A percentile compares a stretch with the other conserved stretches of the same genome.
Evolutionary conservation across 1,140 invertebrate genomes (phyloP).

Genomic region (Charaxes varanes): DNA sequence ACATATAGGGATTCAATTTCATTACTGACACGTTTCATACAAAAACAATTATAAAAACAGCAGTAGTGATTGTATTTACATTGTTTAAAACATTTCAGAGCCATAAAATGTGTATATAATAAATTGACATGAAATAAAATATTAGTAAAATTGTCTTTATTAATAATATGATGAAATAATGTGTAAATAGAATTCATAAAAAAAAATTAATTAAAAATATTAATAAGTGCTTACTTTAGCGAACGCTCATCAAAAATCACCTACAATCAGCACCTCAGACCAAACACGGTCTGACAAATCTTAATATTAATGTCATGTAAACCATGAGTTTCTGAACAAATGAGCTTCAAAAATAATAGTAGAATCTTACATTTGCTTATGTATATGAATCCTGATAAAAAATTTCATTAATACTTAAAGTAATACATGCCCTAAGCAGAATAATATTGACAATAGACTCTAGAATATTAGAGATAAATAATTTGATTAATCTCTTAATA

Average conservation of each 20-base stretch:
- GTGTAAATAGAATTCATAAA: constrained; percentile 35
- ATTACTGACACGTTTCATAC: too few relatives aligned
- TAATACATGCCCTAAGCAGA: constrained; percentile 35
- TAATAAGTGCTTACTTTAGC: constrained; percentile 34
- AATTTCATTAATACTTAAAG: constrained; percentile 23
- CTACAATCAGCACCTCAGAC: constrained; percentile 33
- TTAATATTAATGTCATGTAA: constrained; percentile 34
- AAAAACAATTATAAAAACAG: too few relatives aligned
- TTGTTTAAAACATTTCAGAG: constrained; percentile 18
- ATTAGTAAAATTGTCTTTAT: constrained; percentile 67
- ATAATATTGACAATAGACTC: constrained; percentile 55
- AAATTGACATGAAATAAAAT: constrained; percentile 63
- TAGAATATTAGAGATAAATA: constrained; percentile 31
- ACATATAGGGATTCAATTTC: too few relatives aligned
- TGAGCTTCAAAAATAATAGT: constrained; percentile 17
- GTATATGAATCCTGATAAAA: constrained; percentile 4
- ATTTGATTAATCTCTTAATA: constrained; percentile 46
- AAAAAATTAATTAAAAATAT: constrained; percentile 39
- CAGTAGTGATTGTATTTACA: constrained; percentile 24
- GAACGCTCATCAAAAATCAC: constrained; percentile 34
- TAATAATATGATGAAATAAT: constrained; percentile 48
- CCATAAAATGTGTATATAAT: constrained; percentile 41
- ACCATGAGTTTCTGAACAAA: constrained; percentile 17
- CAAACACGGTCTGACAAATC: constrained; percentile 17
- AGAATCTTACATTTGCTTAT: constrained; percentile 4